Base-by-base conservation (phyloP, 2,797 vertebrate species). In the Epinephelus awoara region DNA sequence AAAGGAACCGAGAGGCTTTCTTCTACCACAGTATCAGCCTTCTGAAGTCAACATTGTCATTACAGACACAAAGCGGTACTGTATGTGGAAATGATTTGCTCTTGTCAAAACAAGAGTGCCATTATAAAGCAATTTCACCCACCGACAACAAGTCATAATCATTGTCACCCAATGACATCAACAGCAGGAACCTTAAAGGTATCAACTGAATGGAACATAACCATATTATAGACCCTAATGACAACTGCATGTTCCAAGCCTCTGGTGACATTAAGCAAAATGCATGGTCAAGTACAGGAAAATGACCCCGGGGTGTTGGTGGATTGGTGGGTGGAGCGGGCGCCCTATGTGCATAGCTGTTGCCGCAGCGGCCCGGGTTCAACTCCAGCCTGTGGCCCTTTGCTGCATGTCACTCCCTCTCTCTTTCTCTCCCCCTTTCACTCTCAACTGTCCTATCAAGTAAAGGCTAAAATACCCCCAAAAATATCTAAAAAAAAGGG, bases 1-100 rank as follows among this genome's bases (percentile, higher is more conserved):
- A 69, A 77, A 63, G 54, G 23, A 47, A 47, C 25, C 14, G 1
- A 62, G 10, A 42, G 47, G 50, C 50, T 62, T 47, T 62, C 42
- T 25, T 3, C 17, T 14, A 9, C 23, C 10, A 14, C 23, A 44
- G 29, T 59, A 17, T 12, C 18, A 5, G 23, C 10, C 49, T 27
- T 52, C 18, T 52, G 2, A 44, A 42, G 34, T 58, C 19, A 46
- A 67, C 62, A 50, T 14, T 15, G 55, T 52, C 56, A 72, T 62
- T 38, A 40, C 6, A 73, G 21, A 44, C 63, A 42, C 11, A 67
- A 29, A 62, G 40, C 40, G 27, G 17, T 2, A 38, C 54, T 6
- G 11, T 11, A 23, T 10, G 42, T 54, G 6, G 49, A 7, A 55
- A 61, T 27, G 11, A 67, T 64, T 62, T 21, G 1, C 21, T 25